These are phyloP conservation scores for Porites lutea DNA, from an alignment of 64 coral and sea anemone species.

Conservation along the genomic window DNA sequence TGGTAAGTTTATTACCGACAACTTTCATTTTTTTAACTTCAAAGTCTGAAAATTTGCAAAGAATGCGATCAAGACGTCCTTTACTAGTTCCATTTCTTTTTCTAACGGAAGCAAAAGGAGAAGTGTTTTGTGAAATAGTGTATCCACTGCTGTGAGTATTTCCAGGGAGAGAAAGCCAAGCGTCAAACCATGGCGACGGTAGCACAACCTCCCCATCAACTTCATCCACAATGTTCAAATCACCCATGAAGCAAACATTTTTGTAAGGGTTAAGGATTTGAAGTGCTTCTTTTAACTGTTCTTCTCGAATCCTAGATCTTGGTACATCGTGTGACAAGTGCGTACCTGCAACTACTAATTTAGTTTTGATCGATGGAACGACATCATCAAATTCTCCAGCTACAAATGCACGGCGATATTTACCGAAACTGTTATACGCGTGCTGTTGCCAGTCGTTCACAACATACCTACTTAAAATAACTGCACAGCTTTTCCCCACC, in stretches of 20 bases:
- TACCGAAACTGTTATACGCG: slow-evolving; percentile 56
- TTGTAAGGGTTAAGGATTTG: neutral
- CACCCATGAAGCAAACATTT: slow-evolving; percentile 1
- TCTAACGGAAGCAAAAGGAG: neutral
- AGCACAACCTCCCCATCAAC: neutral
- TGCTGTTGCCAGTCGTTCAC: slow-evolving; percentile 33
- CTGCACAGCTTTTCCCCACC: neutral
- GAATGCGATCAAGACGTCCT: slow-evolving; percentile 73
- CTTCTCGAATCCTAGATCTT: neutral
- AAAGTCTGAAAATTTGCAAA: slow-evolving; percentile 77
- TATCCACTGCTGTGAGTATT: neutral
- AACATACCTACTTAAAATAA: slow-evolving; percentile 41
- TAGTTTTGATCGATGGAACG: neutral
- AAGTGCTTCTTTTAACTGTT: neutral
- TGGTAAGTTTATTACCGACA: slow-evolving; percentile 19
- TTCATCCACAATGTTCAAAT: neutral
- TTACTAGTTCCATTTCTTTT: neutral
- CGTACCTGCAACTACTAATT: slow-evolving; percentile 50
- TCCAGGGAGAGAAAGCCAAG: neutral
- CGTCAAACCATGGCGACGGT: neutral
- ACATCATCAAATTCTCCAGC: slow-evolving; percentile 42
- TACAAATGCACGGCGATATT: slow-evolving; percentile 45
- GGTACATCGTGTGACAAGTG: slow-evolving; percentile 39
- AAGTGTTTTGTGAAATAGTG: neutral
- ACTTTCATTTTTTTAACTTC: slow-evolving; percentile 44